Evolutionary conservation across 2,888 invertebrate species (phyloP).

Genomic region (Sesia bembeciformis): DNA sequence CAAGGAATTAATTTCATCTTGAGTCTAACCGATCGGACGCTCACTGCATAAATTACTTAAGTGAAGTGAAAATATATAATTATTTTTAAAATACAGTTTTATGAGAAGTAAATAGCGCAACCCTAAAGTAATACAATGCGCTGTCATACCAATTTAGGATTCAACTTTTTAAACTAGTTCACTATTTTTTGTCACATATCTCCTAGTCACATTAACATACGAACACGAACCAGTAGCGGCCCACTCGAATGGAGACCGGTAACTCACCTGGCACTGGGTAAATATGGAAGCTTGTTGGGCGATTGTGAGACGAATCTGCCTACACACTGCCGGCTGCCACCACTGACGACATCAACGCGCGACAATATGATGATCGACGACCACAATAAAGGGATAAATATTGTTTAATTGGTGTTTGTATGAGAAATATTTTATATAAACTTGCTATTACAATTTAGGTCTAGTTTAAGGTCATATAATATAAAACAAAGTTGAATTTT

Average conservation of each 20-base stretch:
- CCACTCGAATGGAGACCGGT: slow-evolving; percentile 65
- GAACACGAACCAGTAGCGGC: slow-evolving; percentile 49
- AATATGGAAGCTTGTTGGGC: slow-evolving; percentile 66
- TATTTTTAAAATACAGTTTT: too few relatives aligned
- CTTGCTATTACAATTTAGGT: too few relatives aligned
- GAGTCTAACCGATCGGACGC: not conserved
- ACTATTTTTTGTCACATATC: slow-evolving; percentile 3
- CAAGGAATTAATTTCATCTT: slow-evolving; percentile 1
- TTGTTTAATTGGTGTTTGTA: too few relatives aligned
- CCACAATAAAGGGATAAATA: too few relatives aligned
- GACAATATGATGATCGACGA: too few relatives aligned
- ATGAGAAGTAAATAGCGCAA: not conserved
- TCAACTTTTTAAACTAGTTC: slow-evolving; percentile 7
- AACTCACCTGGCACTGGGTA: slow-evolving; percentile 55
- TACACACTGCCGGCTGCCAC: slow-evolving; percentile 30
- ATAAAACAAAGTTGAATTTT: too few relatives aligned
- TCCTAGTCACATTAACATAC: slow-evolving; percentile 47
- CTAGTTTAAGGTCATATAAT: too few relatives aligned
- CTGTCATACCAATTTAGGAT: not conserved
- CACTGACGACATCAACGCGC: too few relatives aligned
- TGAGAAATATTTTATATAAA: too few relatives aligned
- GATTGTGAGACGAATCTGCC: slow-evolving; percentile 60
- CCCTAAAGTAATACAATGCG: not conserved
- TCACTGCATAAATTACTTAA: not conserved
- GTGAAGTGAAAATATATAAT: too few relatives aligned